Conservation (phyloP, 1,140 invertebrate genomes). For the Catajapyx aquilonaris region DNA sequence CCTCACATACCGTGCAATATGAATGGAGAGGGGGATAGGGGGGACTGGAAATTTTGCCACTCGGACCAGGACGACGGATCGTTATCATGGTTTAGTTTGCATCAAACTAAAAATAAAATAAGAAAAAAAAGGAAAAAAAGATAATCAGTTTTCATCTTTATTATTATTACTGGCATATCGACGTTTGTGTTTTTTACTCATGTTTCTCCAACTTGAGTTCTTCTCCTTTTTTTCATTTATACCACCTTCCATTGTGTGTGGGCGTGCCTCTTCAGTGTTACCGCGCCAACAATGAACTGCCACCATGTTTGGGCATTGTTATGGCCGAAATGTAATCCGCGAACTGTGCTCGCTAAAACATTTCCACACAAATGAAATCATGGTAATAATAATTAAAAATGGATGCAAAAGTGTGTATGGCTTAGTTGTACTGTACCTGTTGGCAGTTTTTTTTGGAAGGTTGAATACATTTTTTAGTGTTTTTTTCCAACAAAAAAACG, state of each 20-base stretch:
- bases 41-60: neutral
- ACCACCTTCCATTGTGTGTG: neutral
- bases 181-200: no score
- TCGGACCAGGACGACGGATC: neutral
- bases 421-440: neutral
- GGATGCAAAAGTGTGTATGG: neutral
- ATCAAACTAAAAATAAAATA: neutral
- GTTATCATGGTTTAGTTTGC: neutral
- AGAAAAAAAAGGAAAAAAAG: no score
- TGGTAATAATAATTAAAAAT: neutral
- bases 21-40: neutral
- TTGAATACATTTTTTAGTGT: constrained; percentile 1
- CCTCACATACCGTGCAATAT: neutral
- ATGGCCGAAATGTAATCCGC: neutral
- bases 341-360: neutral
- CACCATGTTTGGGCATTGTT: neutral
- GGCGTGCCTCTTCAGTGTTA: no score
- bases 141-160: no score
- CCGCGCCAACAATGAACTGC: no score
- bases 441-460: neutral
- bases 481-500: neutral
- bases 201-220: no score
- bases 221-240: neutral
- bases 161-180: no score
- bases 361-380: neutral